Base-by-base conservation (phyloP, 2,888 invertebrate species). In the Pammene fasciana region DNA sequence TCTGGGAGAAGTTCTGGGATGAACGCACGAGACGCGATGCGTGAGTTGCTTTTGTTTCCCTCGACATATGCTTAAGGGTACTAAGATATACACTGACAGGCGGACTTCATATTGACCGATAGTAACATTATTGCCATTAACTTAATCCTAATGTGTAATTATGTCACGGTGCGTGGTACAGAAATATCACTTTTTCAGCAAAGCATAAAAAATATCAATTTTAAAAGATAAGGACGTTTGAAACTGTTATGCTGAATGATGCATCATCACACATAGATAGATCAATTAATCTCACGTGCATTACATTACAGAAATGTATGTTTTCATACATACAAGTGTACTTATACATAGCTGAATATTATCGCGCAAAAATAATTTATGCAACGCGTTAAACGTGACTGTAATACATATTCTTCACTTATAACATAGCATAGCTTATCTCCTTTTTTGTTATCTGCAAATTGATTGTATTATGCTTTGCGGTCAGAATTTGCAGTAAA, bases 1-100 rank as follows among this genome's bases (percentile, higher is more conserved):
- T 97, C 87, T 97, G 97, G 97, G 96, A 97, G 82, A 96, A 97
- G 87, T 96, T 96, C 89, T 96, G 95, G 94, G 94, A 95, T 78
- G 94, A 95, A 76, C 93, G 94, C 76, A 94, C 94, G 72, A 94
- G 94, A 75, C 92, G 95, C 75, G 95, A 95, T 84, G 94, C 93
- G 95, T 95, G 93, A 95, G 95, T 70, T 62, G 36, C 41, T 52
- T 38, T 64, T 64, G 43, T 45, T 54, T 34, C 43, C 54, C 36
- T 57, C 43, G n/a, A 1, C 43, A 34, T 13, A 13, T 54, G 26
- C 34, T 7, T 54, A 46, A 2, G 16, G 43, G 13, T 43, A 43
- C 10, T 38, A 38, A 43, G 43, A 43, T 43, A 38, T 9, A 5
- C 9, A 38, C 9, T 38, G 4, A 26, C 38, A 38, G 38, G 8